Percentiles rank a stretch among this genome's conserved stretches.
These are phyloP conservation scores for Eospalax fontanierii DNA, from an alignment of 2,797 vertebrate genomes.

Conservation along the genomic window DNA sequence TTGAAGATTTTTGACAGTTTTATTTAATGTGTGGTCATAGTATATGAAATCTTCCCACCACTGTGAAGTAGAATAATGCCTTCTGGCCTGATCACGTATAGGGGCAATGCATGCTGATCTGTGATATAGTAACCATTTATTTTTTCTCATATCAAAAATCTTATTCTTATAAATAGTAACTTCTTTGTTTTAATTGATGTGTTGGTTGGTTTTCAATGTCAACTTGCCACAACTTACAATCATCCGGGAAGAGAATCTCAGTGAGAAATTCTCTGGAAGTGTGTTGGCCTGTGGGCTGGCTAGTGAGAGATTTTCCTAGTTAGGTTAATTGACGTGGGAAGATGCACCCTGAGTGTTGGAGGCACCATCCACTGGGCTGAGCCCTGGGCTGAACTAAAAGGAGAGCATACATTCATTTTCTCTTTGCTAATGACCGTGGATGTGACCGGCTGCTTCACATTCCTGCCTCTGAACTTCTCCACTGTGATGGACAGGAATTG, in stretches of 20 bases:
- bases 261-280: neutral
- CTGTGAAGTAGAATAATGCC: neutral
- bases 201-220: neutral
- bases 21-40: constrained; percentile 11
- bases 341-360: neutral
- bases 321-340: neutral
- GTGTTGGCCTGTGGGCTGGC: too few relatives aligned
- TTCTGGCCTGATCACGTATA: neutral
- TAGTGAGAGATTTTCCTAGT: neutral
- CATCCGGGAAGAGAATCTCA: neutral
- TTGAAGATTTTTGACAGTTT: neutral
- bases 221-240: neutral
- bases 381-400: neutral
- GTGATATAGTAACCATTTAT: neutral
- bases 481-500: neutral
- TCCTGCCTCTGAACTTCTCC: neutral
- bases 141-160: constrained; percentile 2
- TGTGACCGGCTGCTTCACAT: neutral
- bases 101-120: neutral
- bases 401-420: neutral
- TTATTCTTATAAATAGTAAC: neutral
- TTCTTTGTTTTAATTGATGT: neutral
- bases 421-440: neutral
- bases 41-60: neutral
- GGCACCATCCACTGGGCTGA: neutral